Base-by-base conservation (phyloP, 1,140 invertebrate species). In the Aethina tumida region DNA sequence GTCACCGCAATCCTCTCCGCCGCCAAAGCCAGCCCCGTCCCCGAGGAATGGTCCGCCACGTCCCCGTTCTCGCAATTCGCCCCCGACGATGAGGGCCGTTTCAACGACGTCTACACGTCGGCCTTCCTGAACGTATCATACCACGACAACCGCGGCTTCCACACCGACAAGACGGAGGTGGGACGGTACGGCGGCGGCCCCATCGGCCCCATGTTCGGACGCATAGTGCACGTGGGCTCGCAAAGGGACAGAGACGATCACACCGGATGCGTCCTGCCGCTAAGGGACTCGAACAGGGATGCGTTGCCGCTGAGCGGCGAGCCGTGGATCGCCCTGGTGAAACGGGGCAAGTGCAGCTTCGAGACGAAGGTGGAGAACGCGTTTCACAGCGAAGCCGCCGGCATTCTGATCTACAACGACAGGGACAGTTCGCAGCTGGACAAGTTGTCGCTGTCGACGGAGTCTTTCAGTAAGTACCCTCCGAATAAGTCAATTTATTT, bases 371-470 rank as follows among this genome's bases (percentile, higher is more conserved):
- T 83, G 33, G 70, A 77, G 46, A 78, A 85, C 60, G 80, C 81
- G 9, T 73, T 71, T 53, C 60, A 64, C 20, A 72, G 69, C 34
- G 79, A 79, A 50, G 84, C 83, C 2, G 69, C 70, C 0, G 84
- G 75, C 0, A 75, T 84, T 9, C 71, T 87, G 19, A 72, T 87
- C 7, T 87, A 85, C 64, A 81, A 85, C 58, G 75, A 81, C 59
- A 65, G 75, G 27, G 70, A 75, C 24, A 69, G 71, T 13, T 64
- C 67, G n/a, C 56, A 60, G 17, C 59, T 83, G 46, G 77, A 84
- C 51, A 79, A 77, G 53, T 83, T 84, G 79, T 75, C 76, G 41
- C 64, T 82, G 17, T 57, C 64, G 16, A 69, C 64, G 17, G 70
- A 69, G 41, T 73, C 66, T 53, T 67, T 62, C 53, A 66, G 75